A percentile compares a stretch with the other conserved stretches of the same genome.
These are phyloP conservation scores for Schlechtendalia chinensis DNA, from an alignment of 1,140 invertebrate genomes.

Conservation along the genomic window DNA sequence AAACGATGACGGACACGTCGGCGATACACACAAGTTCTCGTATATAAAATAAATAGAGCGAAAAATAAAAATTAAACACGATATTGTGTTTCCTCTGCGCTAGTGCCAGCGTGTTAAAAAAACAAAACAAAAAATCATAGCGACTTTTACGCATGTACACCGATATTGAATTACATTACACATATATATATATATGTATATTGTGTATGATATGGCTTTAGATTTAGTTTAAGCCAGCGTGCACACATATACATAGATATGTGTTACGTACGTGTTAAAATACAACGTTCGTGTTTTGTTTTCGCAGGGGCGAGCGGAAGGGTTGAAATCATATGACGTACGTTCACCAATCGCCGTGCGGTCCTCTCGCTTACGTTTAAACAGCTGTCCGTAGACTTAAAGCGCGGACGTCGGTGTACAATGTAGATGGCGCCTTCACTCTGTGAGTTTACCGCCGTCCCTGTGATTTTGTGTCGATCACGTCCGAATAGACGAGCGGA, in stretches of 20 bases:
- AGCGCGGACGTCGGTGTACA: not conserved
- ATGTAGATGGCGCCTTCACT: not conserved
- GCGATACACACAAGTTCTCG: constrained; percentile 1
- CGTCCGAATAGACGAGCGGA: no score
- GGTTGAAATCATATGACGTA: not conserved
- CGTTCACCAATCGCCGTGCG: constrained; percentile 27
- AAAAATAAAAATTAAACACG: not conserved
- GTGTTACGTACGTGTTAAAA: not conserved
- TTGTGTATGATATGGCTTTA: not conserved
- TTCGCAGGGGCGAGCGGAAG: not conserved
- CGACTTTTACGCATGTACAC: not conserved
- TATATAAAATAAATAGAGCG: not conserved
- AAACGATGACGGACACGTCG: no score
- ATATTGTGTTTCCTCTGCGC: constrained; percentile 4
- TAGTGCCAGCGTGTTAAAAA: constrained; percentile 9
- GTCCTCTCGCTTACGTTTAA: constrained; percentile 32
- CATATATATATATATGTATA: not conserved
- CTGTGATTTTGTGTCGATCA: no score
- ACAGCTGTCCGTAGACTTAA: not conserved
- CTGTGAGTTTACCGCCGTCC: no score
- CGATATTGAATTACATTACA: not conserved
- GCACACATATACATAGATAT: not conserved
- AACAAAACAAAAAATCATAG: not conserved
- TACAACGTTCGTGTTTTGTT: not conserved
- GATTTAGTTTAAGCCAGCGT: not conserved